Percentiles rank a stretch among this genome's conserved stretches.
These are phyloP conservation scores for Rhinolophus sinicus DNA, from an alignment of 2,113 vertebrate genomes.

Conservation along the genomic window DNA sequence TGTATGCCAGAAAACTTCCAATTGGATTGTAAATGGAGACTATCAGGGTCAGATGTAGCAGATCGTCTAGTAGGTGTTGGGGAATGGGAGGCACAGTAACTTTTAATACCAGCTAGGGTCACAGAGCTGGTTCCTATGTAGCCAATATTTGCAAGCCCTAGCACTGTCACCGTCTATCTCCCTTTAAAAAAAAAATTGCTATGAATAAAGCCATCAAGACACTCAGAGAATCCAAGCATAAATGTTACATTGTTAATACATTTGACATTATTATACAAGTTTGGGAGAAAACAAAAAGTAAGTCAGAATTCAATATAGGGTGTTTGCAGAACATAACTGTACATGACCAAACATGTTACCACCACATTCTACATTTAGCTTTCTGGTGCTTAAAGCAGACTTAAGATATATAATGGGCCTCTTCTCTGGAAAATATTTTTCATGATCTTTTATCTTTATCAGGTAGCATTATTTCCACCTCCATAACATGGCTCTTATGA, in stretches of 20 bases:
- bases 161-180: not conserved
- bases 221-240: not conserved
- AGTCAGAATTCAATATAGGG: not conserved
- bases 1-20: not conserved
- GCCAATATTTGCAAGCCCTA: not conserved
- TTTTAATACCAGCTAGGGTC: not conserved
- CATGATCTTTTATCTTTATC: conserved; percentile 32
- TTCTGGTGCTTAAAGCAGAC: not conserved
- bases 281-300: conserved; percentile 25
- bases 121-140: not conserved
- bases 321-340: conserved; percentile 1
- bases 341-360: not conserved
- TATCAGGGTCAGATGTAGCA: not conserved
- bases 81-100: not conserved
- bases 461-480: conserved; percentile 2
- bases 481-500: not conserved
- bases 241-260: conserved; percentile 24
- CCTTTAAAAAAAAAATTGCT: not conserved
- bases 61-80: not conserved
- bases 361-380: not conserved
- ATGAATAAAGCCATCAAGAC: not conserved
- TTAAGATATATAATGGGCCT: not conserved
- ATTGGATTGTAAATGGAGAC: not conserved
- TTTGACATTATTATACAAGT: not conserved
- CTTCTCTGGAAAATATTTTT: not conserved